phyloP scores from a whole-genome alignment of 1,140 invertebrate genomes.

The Bactericera cockerelli region DNA sequence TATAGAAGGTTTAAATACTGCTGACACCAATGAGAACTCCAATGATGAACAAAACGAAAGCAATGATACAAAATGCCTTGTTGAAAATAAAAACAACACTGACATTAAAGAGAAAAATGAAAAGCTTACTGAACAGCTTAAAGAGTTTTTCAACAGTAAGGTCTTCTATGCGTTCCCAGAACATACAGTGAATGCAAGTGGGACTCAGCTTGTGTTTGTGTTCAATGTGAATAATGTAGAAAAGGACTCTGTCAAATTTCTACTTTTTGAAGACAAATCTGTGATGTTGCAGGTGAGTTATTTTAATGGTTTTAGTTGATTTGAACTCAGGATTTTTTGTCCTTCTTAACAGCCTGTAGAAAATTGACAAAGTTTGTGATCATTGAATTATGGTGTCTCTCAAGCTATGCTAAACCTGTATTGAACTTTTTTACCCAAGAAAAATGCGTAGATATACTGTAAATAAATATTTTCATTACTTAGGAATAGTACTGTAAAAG shows the following conservation, averaged over 20 bases:
- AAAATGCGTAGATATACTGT: too few relatives aligned
- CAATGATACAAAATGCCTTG: not conserved
- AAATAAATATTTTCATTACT: too few relatives aligned
- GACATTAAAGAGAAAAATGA: not conserved
- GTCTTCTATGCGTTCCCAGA: not conserved
- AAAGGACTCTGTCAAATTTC: not conserved
- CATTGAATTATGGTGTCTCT: too few relatives aligned
- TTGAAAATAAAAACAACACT: not conserved
- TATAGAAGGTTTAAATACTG: too few relatives aligned
- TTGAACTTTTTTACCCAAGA: too few relatives aligned
- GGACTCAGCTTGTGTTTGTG: not conserved
- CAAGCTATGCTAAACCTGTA: too few relatives aligned
- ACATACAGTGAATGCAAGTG: not conserved
- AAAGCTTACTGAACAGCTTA: not conserved
- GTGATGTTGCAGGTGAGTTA: not conserved
- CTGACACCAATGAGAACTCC: not conserved
- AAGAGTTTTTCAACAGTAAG: not conserved
- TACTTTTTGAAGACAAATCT: not conserved
- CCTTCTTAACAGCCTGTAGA: too few relatives aligned
- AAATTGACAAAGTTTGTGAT: too few relatives aligned
- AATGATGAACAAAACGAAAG: not conserved
- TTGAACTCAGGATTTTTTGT: too few relatives aligned
- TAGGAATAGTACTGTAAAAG: too few relatives aligned
- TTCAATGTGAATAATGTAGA: conserved; percentile 1
- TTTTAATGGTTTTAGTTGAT: too few relatives aligned